Percentiles rank a stretch among this genome's conserved stretches.
Evolutionary conservation across 2,113 vertebrate genomes (phyloP).

Genomic region (Mesoclemmys tuberculata): DNA sequence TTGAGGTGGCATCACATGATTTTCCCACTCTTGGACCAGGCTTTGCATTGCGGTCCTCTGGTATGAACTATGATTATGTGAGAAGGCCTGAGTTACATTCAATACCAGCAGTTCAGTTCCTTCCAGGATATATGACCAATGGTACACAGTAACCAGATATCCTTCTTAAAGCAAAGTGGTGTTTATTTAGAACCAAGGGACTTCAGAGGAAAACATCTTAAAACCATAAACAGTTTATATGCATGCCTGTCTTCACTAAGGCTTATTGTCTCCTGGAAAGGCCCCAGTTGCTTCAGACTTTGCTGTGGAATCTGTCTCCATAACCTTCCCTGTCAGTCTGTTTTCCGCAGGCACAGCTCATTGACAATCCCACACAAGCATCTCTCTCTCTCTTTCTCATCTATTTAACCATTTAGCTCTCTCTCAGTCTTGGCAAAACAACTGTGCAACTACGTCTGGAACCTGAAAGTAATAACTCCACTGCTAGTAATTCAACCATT

Average conservation of each 20-base stretch:
- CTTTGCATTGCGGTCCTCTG: accelerated
- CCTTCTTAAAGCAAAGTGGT: neutral
- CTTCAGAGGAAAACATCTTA: accelerated
- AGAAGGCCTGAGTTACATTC: neutral
- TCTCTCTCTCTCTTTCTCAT: neutral
- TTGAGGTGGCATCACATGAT: neutral
- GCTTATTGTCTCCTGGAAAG: neutral
- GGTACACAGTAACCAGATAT: neutral
- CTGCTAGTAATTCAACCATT: accelerated
- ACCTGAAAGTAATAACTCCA: neutral
- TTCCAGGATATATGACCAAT: neutral
- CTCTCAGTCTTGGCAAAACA: neutral
- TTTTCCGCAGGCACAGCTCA: neutral
- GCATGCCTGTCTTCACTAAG: neutral
- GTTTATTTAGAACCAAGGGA: neutral
- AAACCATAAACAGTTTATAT: neutral
- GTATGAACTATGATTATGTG: neutral
- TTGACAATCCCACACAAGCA: neutral
- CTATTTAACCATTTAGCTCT: neutral
- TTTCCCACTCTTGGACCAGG: accelerated
- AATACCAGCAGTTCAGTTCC: neutral
- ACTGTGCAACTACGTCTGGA: neutral
- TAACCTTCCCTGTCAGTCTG: neutral
- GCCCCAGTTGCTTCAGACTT: accelerated
- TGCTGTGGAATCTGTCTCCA: neutral